Evolutionary conservation across 2,113 vertebrate genomes (phyloP).

Genomic region (Rhinolophus sinicus): DNA sequence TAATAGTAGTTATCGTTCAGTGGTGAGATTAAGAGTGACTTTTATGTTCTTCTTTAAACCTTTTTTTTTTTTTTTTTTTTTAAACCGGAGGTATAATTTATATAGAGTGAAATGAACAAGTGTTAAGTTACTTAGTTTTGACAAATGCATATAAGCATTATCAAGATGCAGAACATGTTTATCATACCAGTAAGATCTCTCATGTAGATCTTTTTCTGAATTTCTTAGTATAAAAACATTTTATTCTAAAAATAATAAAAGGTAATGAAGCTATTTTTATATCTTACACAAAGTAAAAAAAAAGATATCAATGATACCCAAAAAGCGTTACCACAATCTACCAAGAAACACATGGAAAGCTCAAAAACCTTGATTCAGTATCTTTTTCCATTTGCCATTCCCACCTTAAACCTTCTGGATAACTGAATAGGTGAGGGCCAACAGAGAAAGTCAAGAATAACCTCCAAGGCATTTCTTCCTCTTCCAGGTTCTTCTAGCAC

Average conservation of each 20-base stretch:
- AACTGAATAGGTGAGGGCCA: not conserved
- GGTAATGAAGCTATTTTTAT: not conserved
- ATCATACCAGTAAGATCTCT: no score
- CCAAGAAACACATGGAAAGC: not conserved
- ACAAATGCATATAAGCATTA: no score
- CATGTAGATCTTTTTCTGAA: not conserved
- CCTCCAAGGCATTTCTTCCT: not conserved
- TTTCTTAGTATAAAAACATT: not conserved
- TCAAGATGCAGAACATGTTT: not conserved
- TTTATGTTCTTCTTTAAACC: no score
- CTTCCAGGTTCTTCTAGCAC: not conserved
- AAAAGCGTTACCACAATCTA: no score
- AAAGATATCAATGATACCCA: no score
- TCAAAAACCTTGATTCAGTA: not conserved
- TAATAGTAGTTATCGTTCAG: no score
- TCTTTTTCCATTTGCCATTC: not conserved
- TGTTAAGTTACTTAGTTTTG: no score
- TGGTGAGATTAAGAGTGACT: no score
- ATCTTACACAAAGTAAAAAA: not conserved
- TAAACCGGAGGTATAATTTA: no score
- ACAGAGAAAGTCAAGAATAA: not conserved
- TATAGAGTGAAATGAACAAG: no score
- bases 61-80: no score
- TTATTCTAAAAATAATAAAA: slow-evolving; percentile 4
- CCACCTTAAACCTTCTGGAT: not conserved